These are phyloP conservation scores for Drosophila funebris DNA, from an alignment of 1,140 invertebrate genomes.

Conservation along the genomic window DNA sequence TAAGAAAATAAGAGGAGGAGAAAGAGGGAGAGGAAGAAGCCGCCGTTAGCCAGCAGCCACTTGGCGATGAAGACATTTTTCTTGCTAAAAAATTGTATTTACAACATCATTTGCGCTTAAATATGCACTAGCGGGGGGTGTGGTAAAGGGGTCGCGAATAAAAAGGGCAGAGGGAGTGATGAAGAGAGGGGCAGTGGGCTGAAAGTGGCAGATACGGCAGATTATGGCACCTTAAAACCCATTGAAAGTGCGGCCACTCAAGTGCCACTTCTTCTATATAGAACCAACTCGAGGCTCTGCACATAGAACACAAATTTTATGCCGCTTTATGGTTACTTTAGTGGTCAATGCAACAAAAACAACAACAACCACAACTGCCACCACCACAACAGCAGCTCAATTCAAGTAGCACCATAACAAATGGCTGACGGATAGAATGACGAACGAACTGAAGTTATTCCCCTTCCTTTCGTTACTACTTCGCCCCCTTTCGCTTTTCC, in stretches of 20 bases:
- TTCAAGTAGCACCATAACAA: conserved; percentile 40
- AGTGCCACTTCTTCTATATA: conserved; percentile 50
- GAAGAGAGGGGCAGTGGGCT: background rate
- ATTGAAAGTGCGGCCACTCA: conserved; percentile 67
- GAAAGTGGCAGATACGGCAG: conserved; percentile 14
- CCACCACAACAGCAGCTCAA: background rate
- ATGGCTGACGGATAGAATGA: conserved; percentile 48
- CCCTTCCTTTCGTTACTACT: background rate
- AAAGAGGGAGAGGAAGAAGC: background rate
- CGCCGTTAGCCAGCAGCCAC: conserved; percentile 15
- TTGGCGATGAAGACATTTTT: conserved; percentile 74
- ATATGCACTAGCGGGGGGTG: conserved; percentile 6
- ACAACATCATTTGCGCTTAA: conserved; percentile 71
- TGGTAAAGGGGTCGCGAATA: too few relatives aligned
- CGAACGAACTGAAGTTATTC: conserved; percentile 17
- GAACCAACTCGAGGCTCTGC: conserved; percentile 1
- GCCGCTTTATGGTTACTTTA: conserved; percentile 68
- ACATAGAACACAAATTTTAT: conserved; percentile 59
- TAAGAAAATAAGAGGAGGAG: background rate
- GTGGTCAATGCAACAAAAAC: conserved; percentile 67
- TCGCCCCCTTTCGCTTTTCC: conserved; percentile 2
- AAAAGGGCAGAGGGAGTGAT: background rate
- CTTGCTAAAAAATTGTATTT: conserved; percentile 71
- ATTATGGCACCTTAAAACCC: conserved; percentile 31
- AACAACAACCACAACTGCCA: conserved; percentile 32